These are phyloP conservation scores for Phenganax marumi DNA, from an alignment of 92 coral and sea anemone genomes.

Conservation along the genomic window DNA sequence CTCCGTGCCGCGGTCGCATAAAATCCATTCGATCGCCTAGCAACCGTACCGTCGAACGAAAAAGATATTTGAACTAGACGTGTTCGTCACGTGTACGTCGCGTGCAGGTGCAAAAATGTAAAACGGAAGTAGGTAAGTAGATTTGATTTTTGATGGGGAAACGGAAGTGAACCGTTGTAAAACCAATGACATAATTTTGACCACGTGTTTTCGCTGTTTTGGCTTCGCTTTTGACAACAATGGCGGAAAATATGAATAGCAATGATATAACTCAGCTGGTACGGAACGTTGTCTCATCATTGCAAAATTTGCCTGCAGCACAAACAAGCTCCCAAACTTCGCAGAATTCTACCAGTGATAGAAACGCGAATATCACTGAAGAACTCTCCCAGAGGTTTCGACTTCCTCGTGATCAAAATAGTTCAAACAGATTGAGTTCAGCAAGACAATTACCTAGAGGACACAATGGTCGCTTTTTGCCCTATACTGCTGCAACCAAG, in stretches of 20 bases:
- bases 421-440: background rate
- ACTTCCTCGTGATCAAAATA: conserved; percentile 5
- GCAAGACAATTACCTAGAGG: background rate
- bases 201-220: too few species aligned
- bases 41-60: too few species aligned
- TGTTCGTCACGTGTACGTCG: too few species aligned
- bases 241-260: background rate
- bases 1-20: too few species aligned
- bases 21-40: too few species aligned
- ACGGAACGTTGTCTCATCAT: background rate
- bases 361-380: background rate
- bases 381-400: conserved; percentile 13
- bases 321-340: background rate
- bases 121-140: too few species aligned
- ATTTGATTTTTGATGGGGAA: too few species aligned
- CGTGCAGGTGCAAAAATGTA: too few species aligned
- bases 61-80: too few species aligned
- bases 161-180: too few species aligned
- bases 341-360: background rate
- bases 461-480: conserved; percentile 1
- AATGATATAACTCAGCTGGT: conserved; percentile 15
- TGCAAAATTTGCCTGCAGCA: background rate
- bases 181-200: too few species aligned
- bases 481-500: background rate
- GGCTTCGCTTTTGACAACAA: too few species aligned